phyloP scores from a whole-genome alignment of 2,888 invertebrate genomes.

The Brenthis ino region DNA sequence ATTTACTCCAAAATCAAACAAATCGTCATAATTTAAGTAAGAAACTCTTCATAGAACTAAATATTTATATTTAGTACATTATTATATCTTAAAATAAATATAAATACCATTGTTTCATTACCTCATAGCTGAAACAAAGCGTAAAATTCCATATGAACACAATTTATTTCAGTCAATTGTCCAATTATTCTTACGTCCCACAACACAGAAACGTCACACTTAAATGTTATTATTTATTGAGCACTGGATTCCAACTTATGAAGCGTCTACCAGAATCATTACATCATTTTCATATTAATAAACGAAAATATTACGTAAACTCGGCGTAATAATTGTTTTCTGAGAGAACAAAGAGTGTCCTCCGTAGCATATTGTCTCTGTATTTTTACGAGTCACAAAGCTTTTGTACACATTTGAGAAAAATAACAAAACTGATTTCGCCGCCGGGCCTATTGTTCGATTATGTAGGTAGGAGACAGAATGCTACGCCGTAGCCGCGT shows the following conservation, averaged over 20 bases:
- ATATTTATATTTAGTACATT: neutral
- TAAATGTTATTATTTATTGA: conserved; percentile 27
- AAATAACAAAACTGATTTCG: conserved; percentile 73
- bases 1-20: too few relatives aligned
- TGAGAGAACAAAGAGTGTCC: conserved; percentile 53
- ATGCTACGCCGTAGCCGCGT: conserved; percentile 71
- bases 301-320: conserved; percentile 50
- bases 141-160: conserved; percentile 63
- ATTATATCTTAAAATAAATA: neutral
- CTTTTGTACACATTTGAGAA: conserved; percentile 69
- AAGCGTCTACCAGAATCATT: conserved; percentile 24
- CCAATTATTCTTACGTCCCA: conserved; percentile 59
- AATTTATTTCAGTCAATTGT: conserved; percentile 49
- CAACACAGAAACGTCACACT: conserved; percentile 60
- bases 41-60: neutral
- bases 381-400: conserved; percentile 64
- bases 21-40: too few relatives aligned
- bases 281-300: conserved; percentile 37
- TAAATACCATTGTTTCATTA: conserved; percentile 41
- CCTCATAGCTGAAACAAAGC: conserved; percentile 51
- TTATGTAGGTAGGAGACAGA: conserved; percentile 50
- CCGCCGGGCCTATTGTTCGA: conserved; percentile 60
- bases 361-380: conserved; percentile 58
- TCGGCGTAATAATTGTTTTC: conserved; percentile 51
- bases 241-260: conserved; percentile 39